phyloP scores from a whole-genome alignment of 2,113 vertebrate species.

The Peucedramus taeniatus region DNA sequence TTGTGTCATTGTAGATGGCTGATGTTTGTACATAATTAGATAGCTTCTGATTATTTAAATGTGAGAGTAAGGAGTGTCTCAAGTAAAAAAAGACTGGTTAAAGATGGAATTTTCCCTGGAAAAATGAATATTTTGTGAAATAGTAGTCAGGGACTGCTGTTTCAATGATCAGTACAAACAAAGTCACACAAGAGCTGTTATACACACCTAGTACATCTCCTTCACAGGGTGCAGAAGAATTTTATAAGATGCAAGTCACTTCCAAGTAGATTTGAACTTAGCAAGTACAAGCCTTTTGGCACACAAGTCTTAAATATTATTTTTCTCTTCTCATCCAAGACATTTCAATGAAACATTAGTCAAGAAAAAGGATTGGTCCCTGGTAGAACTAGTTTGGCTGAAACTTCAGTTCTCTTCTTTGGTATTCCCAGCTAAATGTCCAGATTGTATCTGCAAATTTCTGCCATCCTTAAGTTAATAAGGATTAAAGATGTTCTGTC shows the following conservation, averaged over 20 bases:
- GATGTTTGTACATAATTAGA: background rate
- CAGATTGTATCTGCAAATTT: background rate
- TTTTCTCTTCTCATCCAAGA: background rate
- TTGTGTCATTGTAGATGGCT: background rate
- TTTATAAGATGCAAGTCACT: background rate
- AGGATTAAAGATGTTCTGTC: background rate
- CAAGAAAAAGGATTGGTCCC: background rate
- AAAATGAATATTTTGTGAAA: background rate
- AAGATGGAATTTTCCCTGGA: background rate
- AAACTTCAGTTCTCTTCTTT: background rate
- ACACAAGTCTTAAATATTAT: background rate
- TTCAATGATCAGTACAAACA: background rate
- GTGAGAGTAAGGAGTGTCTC: background rate
- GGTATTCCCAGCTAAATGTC: background rate
- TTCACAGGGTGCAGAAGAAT: background rate
- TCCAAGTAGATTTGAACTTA: background rate
- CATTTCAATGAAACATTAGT: background rate
- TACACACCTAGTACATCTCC: background rate
- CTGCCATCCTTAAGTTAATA: background rate
- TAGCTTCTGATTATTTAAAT: background rate
- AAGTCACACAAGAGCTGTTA: background rate
- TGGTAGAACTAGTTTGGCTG: background rate
- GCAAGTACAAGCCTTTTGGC: background rate
- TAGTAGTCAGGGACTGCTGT: background rate
- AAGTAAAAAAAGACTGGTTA: background rate